Evolutionary conservation across 1,140 invertebrate species (phyloP), one percentile per base, ranked within the genome.

Genomic region (Brachionus rotundiformis): DNA sequence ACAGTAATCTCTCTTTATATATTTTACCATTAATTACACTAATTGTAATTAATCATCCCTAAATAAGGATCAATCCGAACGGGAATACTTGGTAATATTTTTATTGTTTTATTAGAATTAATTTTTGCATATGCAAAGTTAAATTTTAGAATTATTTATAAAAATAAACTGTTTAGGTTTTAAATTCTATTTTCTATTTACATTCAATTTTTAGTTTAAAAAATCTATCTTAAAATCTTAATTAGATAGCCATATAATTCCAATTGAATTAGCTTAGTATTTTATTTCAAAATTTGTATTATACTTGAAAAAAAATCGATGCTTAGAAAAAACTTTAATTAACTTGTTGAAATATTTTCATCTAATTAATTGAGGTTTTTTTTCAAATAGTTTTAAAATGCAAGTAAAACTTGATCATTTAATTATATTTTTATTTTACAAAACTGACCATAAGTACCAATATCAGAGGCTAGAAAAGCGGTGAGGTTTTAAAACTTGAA

Each of bases 331-430:
- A 54, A 5, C 47, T 54, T 54, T 54, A 54, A 54, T 54, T 54
- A 54, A 54, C 47, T 54, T 54, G 47, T 54, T 54, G 47, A 54
- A 54, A 54, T 54, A 54, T 54, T 54, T 54, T 54, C 47, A 54
- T 54, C 16, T 54, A n/a, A 54, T 54, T 54, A 19, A 54, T 54
- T 54, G 47, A 54, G 47, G 7, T 16, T 54, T 25, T 54, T 54
- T 54, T 54, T 25, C 23, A 19, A 54, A 54, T 54, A n/a, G 47
- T 54, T 54, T 54, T 16, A 54, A 54, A 54, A 54, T 54, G 23
- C 23, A 19, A 19, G 23, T 54, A n/a, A 16, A 54, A 16, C 47
- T 54, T 54, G 47, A 54, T 54, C 47, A 19, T 54, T 54, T 54
- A 19, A 19, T 49, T n/a, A 16, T 49, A 19, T 54, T 49, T 54